Evolutionary conservation across 1,140 invertebrate species (phyloP).

Genomic region (Drosophila lini): DNA sequence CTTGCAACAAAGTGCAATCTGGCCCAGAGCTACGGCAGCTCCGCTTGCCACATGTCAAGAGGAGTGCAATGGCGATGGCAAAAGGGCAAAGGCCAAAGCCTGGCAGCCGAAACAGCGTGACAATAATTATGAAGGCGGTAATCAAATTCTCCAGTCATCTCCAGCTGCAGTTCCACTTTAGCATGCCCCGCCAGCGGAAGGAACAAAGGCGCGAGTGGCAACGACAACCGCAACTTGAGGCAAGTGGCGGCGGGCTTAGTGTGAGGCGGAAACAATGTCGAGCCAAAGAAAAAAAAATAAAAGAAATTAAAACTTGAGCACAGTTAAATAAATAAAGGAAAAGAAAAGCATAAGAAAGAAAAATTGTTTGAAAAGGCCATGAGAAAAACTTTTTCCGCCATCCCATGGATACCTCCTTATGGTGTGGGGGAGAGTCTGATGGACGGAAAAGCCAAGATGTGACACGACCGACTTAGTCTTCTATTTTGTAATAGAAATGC

Average conservation of each 20-base stretch:
- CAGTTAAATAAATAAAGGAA: conserved; percentile 70
- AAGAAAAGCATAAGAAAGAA: conserved; percentile 3
- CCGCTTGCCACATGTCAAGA: conserved; percentile 43
- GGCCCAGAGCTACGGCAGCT: conserved; percentile 11
- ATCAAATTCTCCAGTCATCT: conserved; percentile 67
- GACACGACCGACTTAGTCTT: neutral
- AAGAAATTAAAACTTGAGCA: conserved; percentile 78
- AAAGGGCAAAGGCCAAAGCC: conserved; percentile 50
- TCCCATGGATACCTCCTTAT: conserved; percentile 3
- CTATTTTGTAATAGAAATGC: neutral
- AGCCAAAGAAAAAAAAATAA: conserved; percentile 46
- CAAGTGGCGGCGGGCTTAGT: conserved; percentile 46
- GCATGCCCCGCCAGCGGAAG: conserved; percentile 64
- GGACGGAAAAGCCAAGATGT: conserved; percentile 2
- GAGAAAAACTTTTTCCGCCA: conserved; percentile 29
- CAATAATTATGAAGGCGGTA: conserved; percentile 75
- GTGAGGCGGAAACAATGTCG: conserved; percentile 67
- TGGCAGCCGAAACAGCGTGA: conserved; percentile 47
- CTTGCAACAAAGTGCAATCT: conserved; percentile 71
- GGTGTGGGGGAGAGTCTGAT: neutral
- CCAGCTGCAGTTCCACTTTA: conserved; percentile 64
- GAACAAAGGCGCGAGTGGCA: conserved; percentile 73
- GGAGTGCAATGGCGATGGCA: conserved; percentile 32
- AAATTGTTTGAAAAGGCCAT: conserved; percentile 19
- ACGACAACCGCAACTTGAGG: conserved; percentile 73